Base-by-base conservation (phyloP, 1,140 invertebrate species). In the Meloidogyne exigua region DNA sequence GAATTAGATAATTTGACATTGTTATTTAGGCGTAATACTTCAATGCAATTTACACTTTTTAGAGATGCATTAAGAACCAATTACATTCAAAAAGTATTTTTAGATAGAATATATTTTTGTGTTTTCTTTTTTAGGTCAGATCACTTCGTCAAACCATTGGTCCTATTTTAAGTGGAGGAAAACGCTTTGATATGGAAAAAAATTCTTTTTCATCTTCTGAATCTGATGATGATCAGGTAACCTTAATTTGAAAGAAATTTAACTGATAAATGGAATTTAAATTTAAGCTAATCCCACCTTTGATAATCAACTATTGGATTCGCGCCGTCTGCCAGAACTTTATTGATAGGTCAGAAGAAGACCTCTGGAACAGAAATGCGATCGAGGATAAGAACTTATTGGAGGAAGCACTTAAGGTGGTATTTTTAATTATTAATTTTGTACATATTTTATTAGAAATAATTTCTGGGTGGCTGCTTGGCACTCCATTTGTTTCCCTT, bases 1-100 rank as follows among this genome's bases (percentile, higher is more conserved):
- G 57, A 76, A 44, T n/a, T 39, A 9, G 26, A 49, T 66, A 42
- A 42, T 62, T 15, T 76, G 32, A 11, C 32, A 21, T 62, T 76
- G 18, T 13, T 65, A 18, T 68, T 76, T 39, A 18, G 18, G 1
- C 15, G 65, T n/a, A 21, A 66, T 68, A 42, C 57, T 18, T n/a
- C 66, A 21, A 32, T 21, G 28, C 36, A 76, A 15, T 76, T 44
- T 76, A n/a, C 26, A 28, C 63, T 65, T 3, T 76, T 76, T 39
- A 62, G 66, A n/a, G 18, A 67, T 32, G 15, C 26, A 32, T 67
- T 67, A 67, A 18, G 21, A 18, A 67, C 25, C 23, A 67, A 28
- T 25, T 67, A 28, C 26, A 67, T 67, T 10, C 66, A 39, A 25
- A 67, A 67, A 67, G 36, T 67, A 67, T 21, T 67, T 67, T 67